These are phyloP conservation scores for Cyclina sinensis DNA, from an alignment of 1,140 invertebrate species.

Conservation along the genomic window DNA sequence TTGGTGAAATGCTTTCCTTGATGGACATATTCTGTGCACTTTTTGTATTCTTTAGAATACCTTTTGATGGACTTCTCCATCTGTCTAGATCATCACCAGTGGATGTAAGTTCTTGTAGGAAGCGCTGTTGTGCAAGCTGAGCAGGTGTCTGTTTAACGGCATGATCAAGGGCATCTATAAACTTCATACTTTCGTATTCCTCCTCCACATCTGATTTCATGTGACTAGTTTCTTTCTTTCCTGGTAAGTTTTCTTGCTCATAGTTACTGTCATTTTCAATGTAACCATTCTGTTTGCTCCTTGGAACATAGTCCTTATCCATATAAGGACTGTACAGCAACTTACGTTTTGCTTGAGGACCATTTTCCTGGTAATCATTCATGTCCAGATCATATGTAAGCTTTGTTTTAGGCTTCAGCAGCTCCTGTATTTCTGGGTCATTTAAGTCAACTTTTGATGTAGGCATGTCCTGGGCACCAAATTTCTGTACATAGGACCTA, in stretches of 20 bases:
- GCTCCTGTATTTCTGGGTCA: constrained; percentile 77
- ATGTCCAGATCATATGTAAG: constrained; percentile 73
- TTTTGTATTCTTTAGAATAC: constrained; percentile 77
- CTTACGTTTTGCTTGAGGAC: constrained; percentile 31
- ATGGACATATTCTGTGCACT: constrained; percentile 74
- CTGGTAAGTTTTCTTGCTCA: constrained; percentile 54
- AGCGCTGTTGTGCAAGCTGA: constrained; percentile 56
- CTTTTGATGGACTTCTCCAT: constrained; percentile 62
- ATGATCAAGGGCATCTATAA: constrained; percentile 72
- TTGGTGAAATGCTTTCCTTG: constrained; percentile 66
- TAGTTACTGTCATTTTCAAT: constrained; percentile 52
- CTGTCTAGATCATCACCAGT: constrained; percentile 37
- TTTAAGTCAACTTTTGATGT: constrained; percentile 69
- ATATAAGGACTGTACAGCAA: constrained; percentile 62
- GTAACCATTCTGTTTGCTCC: constrained; percentile 26
- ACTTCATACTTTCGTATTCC: constrained; percentile 65
- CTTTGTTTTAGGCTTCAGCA: constrained; percentile 69
- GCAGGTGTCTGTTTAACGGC: constrained; percentile 67
- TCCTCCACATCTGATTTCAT: constrained; percentile 43
- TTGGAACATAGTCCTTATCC: constrained; percentile 62
- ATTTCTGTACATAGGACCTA: constrained; percentile 71
- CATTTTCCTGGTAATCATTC: constrained; percentile 59
- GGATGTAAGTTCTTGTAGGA: constrained; percentile 55
- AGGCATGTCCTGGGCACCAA: constrained; percentile 61
- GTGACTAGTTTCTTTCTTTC: constrained; percentile 46